phyloP scores from a whole-genome alignment of 2,113 vertebrate genomes.

The Bubo bubo region DNA sequence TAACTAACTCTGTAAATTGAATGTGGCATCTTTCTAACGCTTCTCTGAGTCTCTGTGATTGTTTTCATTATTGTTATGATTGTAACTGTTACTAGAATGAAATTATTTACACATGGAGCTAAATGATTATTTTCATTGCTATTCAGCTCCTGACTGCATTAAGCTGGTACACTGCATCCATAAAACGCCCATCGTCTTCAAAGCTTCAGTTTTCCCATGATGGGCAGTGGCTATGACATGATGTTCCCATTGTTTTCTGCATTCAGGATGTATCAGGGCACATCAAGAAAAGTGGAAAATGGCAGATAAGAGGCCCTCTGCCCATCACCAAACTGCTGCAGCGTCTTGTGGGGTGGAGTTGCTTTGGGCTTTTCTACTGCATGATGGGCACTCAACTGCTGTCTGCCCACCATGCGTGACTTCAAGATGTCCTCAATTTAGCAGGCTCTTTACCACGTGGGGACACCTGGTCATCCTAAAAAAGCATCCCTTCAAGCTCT shows the following conservation, averaged over 20 bases:
- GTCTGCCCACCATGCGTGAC: background rate
- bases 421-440: conserved; percentile 14
- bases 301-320: background rate
- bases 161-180: background rate
- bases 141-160: conserved; percentile 31
- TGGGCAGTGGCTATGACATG: background rate
- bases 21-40: conserved; percentile 64
- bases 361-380: background rate
- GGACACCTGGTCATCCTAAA: background rate
- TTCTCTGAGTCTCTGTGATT: conserved; percentile 60
- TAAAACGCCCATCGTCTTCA: background rate
- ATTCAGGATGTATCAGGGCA: background rate
- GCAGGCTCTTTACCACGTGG: background rate
- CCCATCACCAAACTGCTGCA: no score
- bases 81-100: conserved; percentile 63
- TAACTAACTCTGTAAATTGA: conserved; percentile 72
- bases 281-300: background rate
- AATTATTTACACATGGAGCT: conserved; percentile 66
- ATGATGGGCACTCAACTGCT: background rate
- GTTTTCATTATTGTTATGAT: conserved; percentile 64
- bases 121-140: conserved; percentile 64
- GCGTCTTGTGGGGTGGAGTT: background rate
- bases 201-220: background rate
- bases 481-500: background rate
- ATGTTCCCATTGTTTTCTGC: background rate